Conservation (phyloP, 2,797 vertebrate species). For the Diplodus sargus region DNA sequence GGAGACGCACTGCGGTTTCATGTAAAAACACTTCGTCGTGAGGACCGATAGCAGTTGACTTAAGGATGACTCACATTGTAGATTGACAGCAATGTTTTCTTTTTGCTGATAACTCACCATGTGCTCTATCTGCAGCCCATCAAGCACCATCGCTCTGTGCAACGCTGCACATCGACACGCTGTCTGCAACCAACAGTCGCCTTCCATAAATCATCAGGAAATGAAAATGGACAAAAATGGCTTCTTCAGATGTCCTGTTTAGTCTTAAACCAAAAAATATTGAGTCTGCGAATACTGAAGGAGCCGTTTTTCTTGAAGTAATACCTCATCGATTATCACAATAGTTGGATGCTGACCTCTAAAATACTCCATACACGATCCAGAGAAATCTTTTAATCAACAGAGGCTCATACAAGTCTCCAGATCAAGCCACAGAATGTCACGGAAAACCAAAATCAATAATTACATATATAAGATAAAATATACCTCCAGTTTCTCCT, state of each 20-base stretch:
- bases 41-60: background rate
- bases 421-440: background rate
- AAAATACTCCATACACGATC: no score
- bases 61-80: constrained; percentile 16
- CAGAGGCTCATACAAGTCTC: background rate
- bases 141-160: background rate
- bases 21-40: no score
- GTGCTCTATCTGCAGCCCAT: background rate
- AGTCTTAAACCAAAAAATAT: background rate
- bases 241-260: no score
- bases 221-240: no score
- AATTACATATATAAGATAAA: background rate
- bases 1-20: background rate
- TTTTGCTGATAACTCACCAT: background rate
- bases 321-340: background rate
- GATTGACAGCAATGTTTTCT: constrained; percentile 1
- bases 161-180: background rate
- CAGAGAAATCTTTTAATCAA: background rate
- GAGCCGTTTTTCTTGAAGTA: background rate
- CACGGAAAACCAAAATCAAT: background rate
- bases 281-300: background rate
- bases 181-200: background rate
- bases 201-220: no score
- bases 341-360: no score
- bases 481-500: background rate